Evolutionary conservation across 37 sponge, comb jelly and placozoan genomes (phyloP).

Genomic region (Geodia barretti): DNA sequence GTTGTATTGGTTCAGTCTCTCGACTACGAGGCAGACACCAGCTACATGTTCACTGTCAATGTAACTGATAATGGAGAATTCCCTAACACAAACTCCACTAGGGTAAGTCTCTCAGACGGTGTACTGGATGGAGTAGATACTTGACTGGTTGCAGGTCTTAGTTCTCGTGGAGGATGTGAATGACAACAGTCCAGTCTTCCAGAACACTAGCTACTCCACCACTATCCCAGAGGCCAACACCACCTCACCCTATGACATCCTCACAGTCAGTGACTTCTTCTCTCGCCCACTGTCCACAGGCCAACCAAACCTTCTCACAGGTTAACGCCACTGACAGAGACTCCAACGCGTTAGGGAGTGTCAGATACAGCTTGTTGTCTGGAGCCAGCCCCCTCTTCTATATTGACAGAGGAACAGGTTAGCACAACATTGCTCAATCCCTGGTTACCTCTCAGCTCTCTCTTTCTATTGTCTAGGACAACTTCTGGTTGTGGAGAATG

Average conservation of each 20-base stretch:
- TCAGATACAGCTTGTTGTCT: constrained; percentile 18
- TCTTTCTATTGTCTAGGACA: background rate
- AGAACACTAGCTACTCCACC: constrained; percentile 7
- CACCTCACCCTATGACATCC: background rate
- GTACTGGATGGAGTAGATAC: background rate
- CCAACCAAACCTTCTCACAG: constrained; percentile 10
- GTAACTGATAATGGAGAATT: constrained; percentile 15
- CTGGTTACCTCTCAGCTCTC: no score
- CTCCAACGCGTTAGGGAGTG: constrained; percentile 24
- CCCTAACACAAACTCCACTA: background rate
- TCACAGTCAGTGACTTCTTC: background rate
- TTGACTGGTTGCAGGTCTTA: constrained; percentile 5
- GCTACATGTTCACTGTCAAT: constrained; percentile 28
- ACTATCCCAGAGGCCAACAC: constrained; percentile 16
- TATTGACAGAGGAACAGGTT: background rate
- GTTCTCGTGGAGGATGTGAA: constrained; percentile 32
- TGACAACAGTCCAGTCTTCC: constrained; percentile 46
- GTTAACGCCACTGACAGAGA: constrained; percentile 48
- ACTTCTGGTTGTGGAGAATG: background rate
- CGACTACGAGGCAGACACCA: constrained; percentile 34
- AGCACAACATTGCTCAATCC: no score
- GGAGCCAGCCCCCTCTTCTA: background rate
- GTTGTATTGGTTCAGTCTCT: constrained; percentile 4
- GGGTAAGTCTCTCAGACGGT: background rate
- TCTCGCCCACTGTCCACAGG: background rate